Evolutionary conservation across 2,797 vertebrate genomes (phyloP).

Genomic region (Clarias pachynema): DNA sequence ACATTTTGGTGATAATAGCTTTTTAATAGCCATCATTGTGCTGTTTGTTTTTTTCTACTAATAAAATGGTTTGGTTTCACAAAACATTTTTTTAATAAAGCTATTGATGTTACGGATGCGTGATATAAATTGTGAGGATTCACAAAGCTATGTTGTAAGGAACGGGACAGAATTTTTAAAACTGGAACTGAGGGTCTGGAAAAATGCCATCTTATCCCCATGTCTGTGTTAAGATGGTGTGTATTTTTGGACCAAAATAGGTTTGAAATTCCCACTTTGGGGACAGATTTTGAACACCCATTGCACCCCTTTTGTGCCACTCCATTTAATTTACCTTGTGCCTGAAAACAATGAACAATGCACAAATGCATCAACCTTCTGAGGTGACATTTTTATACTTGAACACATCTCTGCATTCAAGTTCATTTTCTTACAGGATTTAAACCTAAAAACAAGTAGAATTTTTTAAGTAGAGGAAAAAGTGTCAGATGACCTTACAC

Average conservation of each 20-base stretch:
- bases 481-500: not conserved
- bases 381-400: not conserved
- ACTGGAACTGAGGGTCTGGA: not conserved
- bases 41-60: not conserved
- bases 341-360: not conserved
- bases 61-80: not conserved
- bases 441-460: not conserved
- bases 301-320: not conserved
- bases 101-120: not conserved
- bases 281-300: not conserved
- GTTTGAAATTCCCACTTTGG: slow-evolving; percentile 2
- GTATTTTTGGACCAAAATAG: slow-evolving; percentile 4
- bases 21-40: not conserved
- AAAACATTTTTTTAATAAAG: not conserved
- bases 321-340: not conserved
- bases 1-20: not conserved
- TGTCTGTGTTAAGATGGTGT: not conserved
- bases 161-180: not conserved
- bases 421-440: not conserved
- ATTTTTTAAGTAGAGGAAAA: not conserved
- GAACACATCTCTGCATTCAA: not conserved
- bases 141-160: not conserved
- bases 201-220: not conserved
- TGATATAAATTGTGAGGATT: not conserved
- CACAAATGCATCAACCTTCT: not conserved